Evolutionary conservation across 2,888 invertebrate species (phyloP).

Genomic region (Busseola fusca): DNA sequence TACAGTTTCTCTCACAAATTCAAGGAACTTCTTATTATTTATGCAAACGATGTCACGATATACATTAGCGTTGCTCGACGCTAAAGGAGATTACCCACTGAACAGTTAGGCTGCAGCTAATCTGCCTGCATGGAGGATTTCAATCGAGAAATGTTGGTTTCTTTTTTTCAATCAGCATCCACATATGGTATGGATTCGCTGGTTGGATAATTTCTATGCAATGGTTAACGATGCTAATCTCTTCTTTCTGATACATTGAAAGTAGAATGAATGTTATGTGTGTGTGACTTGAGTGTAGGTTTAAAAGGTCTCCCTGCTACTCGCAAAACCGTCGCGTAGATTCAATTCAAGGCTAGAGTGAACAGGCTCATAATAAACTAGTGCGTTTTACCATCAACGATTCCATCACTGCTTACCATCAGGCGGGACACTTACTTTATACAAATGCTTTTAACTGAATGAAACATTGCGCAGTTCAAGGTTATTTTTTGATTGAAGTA

Average conservation of each 20-base stretch:
- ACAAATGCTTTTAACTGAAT: neutral
- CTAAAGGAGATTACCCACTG: slow-evolving; percentile 24
- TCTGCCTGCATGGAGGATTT: slow-evolving; percentile 18
- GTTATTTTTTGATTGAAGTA: neutral
- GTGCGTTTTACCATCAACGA: too few relatives aligned
- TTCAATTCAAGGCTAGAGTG: too few relatives aligned
- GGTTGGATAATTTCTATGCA: neutral
- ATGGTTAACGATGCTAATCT: neutral
- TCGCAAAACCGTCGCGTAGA: neutral
- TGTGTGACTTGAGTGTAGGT: neutral
- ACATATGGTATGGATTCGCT: neutral
- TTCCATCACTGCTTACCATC: too few relatives aligned
- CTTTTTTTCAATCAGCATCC: neutral
- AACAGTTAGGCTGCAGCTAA: slow-evolving; percentile 15
- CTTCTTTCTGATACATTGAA: neutral
- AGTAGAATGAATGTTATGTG: neutral
- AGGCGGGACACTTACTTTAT: too few relatives aligned
- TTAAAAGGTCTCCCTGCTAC: neutral
- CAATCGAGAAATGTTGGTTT: neutral
- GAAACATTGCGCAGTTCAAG: neutral
- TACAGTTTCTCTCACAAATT: slow-evolving; percentile 31
- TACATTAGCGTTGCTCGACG: slow-evolving; percentile 28
- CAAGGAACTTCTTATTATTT: slow-evolving; percentile 24
- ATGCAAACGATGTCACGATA: slow-evolving; percentile 31
- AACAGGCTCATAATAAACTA: too few relatives aligned